phyloP scores from a whole-genome alignment of 2,888 invertebrate species.

The Leucoma salicis region DNA sequence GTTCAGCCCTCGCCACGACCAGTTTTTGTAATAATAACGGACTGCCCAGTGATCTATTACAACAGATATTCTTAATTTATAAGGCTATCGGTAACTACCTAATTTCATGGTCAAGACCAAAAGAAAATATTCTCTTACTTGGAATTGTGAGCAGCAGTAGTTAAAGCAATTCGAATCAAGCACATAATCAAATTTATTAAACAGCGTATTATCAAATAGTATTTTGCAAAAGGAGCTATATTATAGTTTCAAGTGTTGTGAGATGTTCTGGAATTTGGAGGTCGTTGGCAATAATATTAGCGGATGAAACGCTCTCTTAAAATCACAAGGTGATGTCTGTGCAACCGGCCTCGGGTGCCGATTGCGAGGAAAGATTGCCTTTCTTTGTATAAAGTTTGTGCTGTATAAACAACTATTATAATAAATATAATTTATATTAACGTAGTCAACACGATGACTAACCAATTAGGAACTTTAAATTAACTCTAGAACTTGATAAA shows the following conservation, averaged over 20 bases:
- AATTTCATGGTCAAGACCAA: too few species aligned
- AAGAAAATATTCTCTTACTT: too few species aligned
- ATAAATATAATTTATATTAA: too few species aligned
- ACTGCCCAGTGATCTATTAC: too few species aligned
- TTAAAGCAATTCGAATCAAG: constrained; percentile 1
- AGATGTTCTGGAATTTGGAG: constrained; percentile 35
- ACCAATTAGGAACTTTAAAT: too few species aligned
- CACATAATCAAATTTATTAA: constrained; percentile 17
- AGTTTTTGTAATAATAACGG: too few species aligned
- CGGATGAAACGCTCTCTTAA: constrained; percentile 42
- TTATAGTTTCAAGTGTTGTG: constrained; percentile 24
- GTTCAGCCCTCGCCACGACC: too few species aligned
- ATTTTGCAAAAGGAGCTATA: constrained; percentile 20
- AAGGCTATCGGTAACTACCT: too few species aligned
- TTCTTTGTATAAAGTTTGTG: constrained; percentile 30
- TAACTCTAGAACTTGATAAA: too few species aligned
- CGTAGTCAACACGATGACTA: too few species aligned
- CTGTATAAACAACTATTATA: neutral
- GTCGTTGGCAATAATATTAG: constrained; percentile 21
- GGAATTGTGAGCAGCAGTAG: too few species aligned
- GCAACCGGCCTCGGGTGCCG: constrained; percentile 40
- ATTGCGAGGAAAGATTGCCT: constrained; percentile 38
- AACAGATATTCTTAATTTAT: too few species aligned
- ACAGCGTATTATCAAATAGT: neutral
- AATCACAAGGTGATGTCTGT: constrained; percentile 46